phyloP scores from a whole-genome alignment of 2,113 vertebrate genomes.

The Apaloderma vittatum region DNA sequence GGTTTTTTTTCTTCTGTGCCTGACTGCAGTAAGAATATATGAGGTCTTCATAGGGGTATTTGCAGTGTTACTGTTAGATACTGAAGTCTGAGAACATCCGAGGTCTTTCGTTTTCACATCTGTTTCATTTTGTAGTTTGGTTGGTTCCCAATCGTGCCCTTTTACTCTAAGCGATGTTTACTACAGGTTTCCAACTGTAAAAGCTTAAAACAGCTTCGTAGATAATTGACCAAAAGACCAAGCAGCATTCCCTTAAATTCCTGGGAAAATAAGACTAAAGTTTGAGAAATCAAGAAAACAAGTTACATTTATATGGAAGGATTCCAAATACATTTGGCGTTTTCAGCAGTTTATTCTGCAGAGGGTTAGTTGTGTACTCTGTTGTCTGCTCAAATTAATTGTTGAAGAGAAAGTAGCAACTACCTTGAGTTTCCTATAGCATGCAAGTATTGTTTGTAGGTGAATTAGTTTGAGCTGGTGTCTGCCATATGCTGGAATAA shows the following conservation, averaged over 20 bases:
- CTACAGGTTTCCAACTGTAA: not conserved
- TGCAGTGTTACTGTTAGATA: not conserved
- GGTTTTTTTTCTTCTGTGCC: not conserved
- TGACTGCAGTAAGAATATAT: not conserved
- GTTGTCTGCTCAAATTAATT: not conserved
- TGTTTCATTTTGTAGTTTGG: not conserved
- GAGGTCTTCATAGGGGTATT: not conserved
- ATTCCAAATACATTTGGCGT: not conserved
- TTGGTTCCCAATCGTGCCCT: not conserved
- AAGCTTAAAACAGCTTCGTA: not conserved
- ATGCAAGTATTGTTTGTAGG: not conserved
- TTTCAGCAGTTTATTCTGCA: not conserved
- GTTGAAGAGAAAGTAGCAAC: not conserved
- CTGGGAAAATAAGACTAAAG: not conserved
- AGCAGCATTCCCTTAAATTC: not conserved
- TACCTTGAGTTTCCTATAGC: not conserved
- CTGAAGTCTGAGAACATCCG: not conserved
- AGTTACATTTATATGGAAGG: not conserved
- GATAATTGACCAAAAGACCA: not conserved
- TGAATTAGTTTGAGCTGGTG: not conserved
- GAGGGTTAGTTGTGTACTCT: not conserved
- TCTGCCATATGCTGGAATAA: not conserved
- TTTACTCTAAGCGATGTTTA: not conserved
- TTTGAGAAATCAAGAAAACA: not conserved
- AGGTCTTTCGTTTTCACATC: not conserved